Evolutionary conservation across 1,140 invertebrate species (phyloP).

Genomic region (Brachionus angularis): DNA sequence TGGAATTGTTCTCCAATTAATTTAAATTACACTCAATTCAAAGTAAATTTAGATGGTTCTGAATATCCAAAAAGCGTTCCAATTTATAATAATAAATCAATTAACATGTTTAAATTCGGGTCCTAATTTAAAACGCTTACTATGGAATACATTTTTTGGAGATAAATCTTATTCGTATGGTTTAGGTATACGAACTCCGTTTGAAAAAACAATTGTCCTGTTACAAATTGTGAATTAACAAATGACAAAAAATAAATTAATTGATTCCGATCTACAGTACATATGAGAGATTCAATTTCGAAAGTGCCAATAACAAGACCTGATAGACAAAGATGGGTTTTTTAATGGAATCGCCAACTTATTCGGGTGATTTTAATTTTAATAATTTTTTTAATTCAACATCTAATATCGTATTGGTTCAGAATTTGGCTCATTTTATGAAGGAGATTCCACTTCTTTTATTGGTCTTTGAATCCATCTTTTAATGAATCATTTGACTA

Average conservation of each 20-base stretch:
- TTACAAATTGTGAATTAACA: neutral
- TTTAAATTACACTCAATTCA: too few species aligned
- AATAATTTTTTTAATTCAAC: constrained; percentile 31
- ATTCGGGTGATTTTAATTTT: constrained; percentile 3
- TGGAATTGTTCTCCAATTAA: too few species aligned
- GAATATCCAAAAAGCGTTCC: too few species aligned
- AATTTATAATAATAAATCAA: too few species aligned
- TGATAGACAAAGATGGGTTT: constrained; percentile 22
- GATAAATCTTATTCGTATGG: neutral
- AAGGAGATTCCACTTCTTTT: neutral
- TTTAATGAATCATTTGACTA: neutral
- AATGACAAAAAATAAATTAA: neutral
- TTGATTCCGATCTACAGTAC: neutral
- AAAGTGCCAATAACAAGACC: too few species aligned
- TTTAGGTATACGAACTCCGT: neutral
- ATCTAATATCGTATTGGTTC: neutral
- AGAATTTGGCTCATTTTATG: neutral
- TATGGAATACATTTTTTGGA: neutral
- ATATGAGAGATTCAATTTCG: neutral
- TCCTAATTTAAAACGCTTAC: neutral
- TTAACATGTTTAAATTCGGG: neutral
- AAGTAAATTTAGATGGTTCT: too few species aligned
- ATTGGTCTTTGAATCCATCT: neutral
- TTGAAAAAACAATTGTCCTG: neutral
- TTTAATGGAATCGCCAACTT: constrained; percentile 14